Evolutionary conservation across 1,140 invertebrate genomes (phyloP).

Genomic region (Phenacoccus solenopsis): DNA sequence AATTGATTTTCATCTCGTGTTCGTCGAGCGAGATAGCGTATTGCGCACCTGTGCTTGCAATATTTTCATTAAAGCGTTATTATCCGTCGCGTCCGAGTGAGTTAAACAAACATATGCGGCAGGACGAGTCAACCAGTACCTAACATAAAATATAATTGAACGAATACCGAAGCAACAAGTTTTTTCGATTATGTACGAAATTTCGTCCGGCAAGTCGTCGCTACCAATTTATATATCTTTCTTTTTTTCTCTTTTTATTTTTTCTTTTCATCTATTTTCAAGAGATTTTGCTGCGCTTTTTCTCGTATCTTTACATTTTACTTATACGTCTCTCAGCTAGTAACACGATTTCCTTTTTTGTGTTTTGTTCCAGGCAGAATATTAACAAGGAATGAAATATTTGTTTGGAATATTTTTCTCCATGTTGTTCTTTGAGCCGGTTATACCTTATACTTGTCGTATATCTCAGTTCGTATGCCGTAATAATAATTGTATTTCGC

Average conservation of each 20-base stretch:
- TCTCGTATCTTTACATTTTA: no score
- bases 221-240: neutral
- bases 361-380: neutral
- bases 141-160: neutral
- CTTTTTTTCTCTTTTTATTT: neutral
- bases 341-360: neutral
- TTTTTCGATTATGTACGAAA: neutral
- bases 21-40: no score
- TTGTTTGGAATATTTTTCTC: neutral
- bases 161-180: neutral
- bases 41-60: neutral
- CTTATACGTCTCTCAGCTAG: neutral
- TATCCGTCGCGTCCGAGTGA: neutral
- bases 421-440: neutral
- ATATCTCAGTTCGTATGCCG: constrained; percentile 72
- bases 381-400: constrained; percentile 14
- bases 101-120: neutral
- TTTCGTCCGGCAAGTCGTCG: neutral
- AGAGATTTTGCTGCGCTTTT: no score
- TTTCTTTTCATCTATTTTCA: neutral
- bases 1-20: neutral
- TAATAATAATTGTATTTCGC: constrained; percentile 56
- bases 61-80: neutral
- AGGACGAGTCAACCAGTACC: neutral
- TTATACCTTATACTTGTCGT: constrained; percentile 34